Base-by-base conservation (phyloP, 2,113 vertebrate species). In the Varanus komodoensis region DNA sequence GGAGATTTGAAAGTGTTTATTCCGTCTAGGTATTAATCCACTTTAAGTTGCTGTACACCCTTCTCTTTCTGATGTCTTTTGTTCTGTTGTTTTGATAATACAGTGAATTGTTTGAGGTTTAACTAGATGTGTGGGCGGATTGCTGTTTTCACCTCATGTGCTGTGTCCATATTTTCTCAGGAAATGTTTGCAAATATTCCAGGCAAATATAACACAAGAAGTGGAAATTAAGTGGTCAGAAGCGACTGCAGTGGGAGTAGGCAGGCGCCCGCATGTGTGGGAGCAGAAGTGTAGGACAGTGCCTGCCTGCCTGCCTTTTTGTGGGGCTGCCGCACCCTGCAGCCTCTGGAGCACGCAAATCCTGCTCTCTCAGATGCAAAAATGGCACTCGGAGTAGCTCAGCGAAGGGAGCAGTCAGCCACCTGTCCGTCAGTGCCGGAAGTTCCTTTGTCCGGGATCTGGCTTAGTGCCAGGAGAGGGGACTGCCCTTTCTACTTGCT, bases 391-490 rank as follows among this genome's bases (percentile, higher is more conserved):
- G 7, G 77, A 23, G 64, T n/a, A 64, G 21, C 75, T 48, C 8
- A 2, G 19, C 11, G 25, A 15, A 75, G n/a, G 73, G 15, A 75
- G 14, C 34, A 82, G 34, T 15, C 19, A n/a, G 54, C 32, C 61
- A 50, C 1, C 2, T 67, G 17, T 67, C 19, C 1, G 21, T 50
- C 44, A 27, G 4, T 27, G 27, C 75, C 64, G 81, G 6, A 54
- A 54, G 6, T 8, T 54, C 54, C 54, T 14, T 61, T 61, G 57
- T 61, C 15, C 71, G 6, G 34, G 0, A 3, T n/a, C 54, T 69
- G 2, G 1, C 4, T 32, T 69, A n/a, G n/a, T 19, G 27, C n/a
- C 81, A 67, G 4, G 0, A 0, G 67, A 78, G 23, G 48, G 73
- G 19, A 71, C 6, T 2, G 21, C 15, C 48, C 0, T 11, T 48